Percentiles rank a stretch among this genome's conserved stretches.
Evolutionary conservation across 2,797 vertebrate genomes (phyloP).

Genomic region (Poecilia gillii): DNA sequence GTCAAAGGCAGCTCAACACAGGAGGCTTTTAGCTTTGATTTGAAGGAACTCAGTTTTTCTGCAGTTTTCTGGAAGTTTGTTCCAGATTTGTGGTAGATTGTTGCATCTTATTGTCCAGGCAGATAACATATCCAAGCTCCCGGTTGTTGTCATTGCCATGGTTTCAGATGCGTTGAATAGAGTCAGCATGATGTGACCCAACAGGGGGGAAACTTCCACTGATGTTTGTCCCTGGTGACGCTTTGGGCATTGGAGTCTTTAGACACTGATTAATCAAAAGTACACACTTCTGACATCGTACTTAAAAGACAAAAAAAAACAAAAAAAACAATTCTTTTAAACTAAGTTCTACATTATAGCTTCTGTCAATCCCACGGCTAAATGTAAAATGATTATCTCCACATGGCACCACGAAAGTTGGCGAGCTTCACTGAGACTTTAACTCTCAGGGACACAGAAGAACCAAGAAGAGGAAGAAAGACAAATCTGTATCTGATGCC

Average conservation of each 20-base stretch:
- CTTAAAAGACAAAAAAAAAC: background rate
- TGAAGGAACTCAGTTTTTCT: no score
- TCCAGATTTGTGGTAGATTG: background rate
- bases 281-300: background rate
- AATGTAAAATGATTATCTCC: constrained; percentile 1
- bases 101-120: background rate
- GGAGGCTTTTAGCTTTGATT: no score
- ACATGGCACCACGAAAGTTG: background rate
- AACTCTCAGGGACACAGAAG: background rate
- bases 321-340: background rate
- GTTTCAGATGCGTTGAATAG: background rate
- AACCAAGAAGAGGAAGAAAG: background rate
- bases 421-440: background rate
- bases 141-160: background rate
- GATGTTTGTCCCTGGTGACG: background rate
- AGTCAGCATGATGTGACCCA: background rate
- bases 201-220: background rate
- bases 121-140: background rate
- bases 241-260: background rate
- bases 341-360: background rate
- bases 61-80: no score
- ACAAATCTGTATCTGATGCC: constrained; percentile 11
- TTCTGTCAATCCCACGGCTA: background rate
- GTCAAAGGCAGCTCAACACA: no score
- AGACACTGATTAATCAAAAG: background rate